A percentile compares a stretch with the other conserved stretches of the same genome.
phyloP scores from a whole-genome alignment of 2,888 invertebrate species.

The Ennomos erosarius region DNA sequence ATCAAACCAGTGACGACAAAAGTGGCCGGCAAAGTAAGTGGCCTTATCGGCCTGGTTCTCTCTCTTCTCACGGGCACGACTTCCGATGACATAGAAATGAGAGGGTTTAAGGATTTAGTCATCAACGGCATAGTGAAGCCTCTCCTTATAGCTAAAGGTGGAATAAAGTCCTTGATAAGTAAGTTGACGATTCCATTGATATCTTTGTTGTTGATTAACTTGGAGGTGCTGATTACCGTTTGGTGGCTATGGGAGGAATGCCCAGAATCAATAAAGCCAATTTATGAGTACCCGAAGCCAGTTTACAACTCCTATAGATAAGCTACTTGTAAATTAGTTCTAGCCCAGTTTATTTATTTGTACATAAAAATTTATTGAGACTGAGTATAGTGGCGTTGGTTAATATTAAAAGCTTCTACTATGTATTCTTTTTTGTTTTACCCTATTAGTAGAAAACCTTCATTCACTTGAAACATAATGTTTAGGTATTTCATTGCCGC shows the following conservation, averaged over 20 bases:
- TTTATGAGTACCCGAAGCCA: constrained; percentile 37
- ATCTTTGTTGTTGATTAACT: constrained; percentile 69
- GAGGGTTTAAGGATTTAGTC: constrained; percentile 68
- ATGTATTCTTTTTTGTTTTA: constrained; percentile 10
- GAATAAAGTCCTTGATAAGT: constrained; percentile 70
- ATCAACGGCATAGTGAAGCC: constrained; percentile 73
- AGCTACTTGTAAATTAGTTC: constrained; percentile 25
- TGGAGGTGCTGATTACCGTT: constrained; percentile 71
- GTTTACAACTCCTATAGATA: constrained; percentile 56
- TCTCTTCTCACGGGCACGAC: constrained; percentile 63
- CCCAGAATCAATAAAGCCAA: constrained; percentile 43
- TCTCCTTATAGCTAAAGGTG: constrained; percentile 65
- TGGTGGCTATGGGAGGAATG: constrained; percentile 84
- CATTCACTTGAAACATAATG: too few species aligned
- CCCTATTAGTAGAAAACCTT: too few species aligned
- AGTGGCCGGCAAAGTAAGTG: constrained; percentile 63
- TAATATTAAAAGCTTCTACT: constrained; percentile 20
- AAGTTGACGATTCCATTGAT: constrained; percentile 75
- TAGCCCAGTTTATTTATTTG: constrained; percentile 51
- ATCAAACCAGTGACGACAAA: constrained; percentile 63
- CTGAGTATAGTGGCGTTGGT: constrained; percentile 34
- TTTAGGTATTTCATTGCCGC: too few species aligned
- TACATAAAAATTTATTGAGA: constrained; percentile 37
- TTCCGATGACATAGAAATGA: constrained; percentile 56
- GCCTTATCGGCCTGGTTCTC: constrained; percentile 65